Evolutionary conservation across 2,113 vertebrate species (phyloP).

Genomic region (Turdus rufiventris): DNA sequence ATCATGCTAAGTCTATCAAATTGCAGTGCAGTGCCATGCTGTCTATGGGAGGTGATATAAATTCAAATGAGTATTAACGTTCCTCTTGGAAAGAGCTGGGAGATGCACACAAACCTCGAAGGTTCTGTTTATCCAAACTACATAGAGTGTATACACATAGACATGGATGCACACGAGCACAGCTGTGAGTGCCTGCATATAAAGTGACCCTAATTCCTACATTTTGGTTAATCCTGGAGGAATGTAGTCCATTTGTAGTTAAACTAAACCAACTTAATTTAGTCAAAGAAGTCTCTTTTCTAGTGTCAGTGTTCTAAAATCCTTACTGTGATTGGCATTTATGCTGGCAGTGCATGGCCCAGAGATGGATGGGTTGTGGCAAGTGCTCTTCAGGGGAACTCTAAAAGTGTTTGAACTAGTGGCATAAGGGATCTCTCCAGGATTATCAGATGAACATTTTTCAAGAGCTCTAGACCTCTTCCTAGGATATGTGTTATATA

Average conservation of each 20-base stretch:
- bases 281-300: not conserved
- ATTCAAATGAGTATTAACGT: not conserved
- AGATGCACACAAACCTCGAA: not conserved
- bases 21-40: not conserved
- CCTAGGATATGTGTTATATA: not conserved
- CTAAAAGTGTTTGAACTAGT: not conserved
- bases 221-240: not conserved
- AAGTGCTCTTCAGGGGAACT: not conserved
- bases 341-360: not conserved
- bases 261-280: not conserved
- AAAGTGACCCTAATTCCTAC: not conserved
- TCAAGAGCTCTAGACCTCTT: not conserved
- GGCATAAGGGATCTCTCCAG: not conserved
- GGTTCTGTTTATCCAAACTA: not conserved
- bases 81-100: not conserved
- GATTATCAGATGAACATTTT: not conserved
- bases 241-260: not conserved
- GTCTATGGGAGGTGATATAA: not conserved
- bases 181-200: not conserved
- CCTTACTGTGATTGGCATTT: not conserved
- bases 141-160: not conserved
- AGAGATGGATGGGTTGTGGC: not conserved
- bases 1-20: not conserved
- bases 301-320: not conserved
- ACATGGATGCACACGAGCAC: not conserved